A percentile compares a stretch with the other conserved stretches of the same genome.
Evolutionary conservation across 1,140 invertebrate genomes (phyloP).

Genomic region (Grapholita molesta): DNA sequence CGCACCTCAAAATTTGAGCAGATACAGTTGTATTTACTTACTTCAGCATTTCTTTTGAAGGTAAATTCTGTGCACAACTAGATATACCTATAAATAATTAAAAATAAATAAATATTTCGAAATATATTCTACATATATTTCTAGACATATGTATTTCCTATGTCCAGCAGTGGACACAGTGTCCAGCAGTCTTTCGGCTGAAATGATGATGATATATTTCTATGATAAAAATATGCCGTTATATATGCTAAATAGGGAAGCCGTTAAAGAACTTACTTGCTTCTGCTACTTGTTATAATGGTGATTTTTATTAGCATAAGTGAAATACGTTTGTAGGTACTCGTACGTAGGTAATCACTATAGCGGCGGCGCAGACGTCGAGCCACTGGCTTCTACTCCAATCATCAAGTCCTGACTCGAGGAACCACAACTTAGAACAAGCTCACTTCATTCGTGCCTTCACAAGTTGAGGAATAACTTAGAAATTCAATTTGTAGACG

Average conservation of each 20-base stretch:
- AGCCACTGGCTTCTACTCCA: slow-evolving; percentile 21
- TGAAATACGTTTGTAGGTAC: neutral
- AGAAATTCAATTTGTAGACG: slow-evolving; percentile 58
- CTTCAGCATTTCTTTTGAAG: no score
- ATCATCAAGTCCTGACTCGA: slow-evolving; percentile 35
- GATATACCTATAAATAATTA: no score
- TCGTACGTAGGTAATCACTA: slow-evolving; percentile 19
- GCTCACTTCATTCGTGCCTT: slow-evolving; percentile 53
- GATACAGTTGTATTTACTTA: no score
- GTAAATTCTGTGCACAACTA: no score
- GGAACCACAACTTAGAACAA: slow-evolving; percentile 49
- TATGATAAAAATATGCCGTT: neutral
- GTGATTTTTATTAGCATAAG: neutral
- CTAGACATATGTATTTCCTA: no score
- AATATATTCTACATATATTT: no score
- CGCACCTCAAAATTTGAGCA: no score
- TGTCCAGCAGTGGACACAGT: no score
- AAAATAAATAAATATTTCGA: no score
- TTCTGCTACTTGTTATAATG: neutral
- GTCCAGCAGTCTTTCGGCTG: no score
- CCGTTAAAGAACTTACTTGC: neutral
- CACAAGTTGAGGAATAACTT: slow-evolving; percentile 56
- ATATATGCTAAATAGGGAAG: no score
- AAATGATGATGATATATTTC: no score
- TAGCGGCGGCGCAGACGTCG: slow-evolving; percentile 19